Base-by-base conservation (phyloP, 2,888 invertebrate species). In the Tetragnatha montana region DNA sequence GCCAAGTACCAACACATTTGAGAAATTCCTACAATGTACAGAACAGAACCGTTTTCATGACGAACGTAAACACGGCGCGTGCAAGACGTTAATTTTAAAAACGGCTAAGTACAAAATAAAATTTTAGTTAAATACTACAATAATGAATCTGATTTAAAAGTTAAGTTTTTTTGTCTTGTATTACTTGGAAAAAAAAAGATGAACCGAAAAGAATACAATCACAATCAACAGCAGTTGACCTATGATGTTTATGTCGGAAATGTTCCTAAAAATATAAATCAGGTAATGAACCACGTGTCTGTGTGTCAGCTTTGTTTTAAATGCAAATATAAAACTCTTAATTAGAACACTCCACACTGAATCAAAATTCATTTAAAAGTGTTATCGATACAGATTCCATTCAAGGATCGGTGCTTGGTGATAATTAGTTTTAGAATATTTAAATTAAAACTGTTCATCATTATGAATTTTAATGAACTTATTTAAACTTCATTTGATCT, bases 221-320 rank as follows among this genome's bases (percentile, higher is more conserved):
- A 81, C 75, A 50, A 22, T 7, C 47, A 51, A 47, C 47, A 83
- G 1, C 60, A 74, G 60, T 19, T 10, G 21, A 88, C 88, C 3
- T 88, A 68, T 69, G 88, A 88, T 84, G 68, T 88, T 69, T 88
- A 84, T 51, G 75, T 88, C 10, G 80, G 84, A 80, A 79, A 84
- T 80, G 79, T 88, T 12, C 83, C 83, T 8, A 88, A 81, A 49
- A 74, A 68, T 71, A 69, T 75, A n/a, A 60, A 83, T 1, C 74
- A 88, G 84, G 88, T 88, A 84, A n/a, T 50, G 47, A 75, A 71
- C 82, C 88, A 88, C 83, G 88, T 88, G 88, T 10, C 60, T 10
- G 10, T 60, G 12, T 60, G 10, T 60, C 17, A 17, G 10, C 10
- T 60, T 10, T 60, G 12, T 60, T 60, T 17, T 60, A 60, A 60